Percentiles rank a stretch among this genome's conserved stretches.
phyloP scores from a whole-genome alignment of 2,113 vertebrate species.

The Edolisoma coerulescens region DNA sequence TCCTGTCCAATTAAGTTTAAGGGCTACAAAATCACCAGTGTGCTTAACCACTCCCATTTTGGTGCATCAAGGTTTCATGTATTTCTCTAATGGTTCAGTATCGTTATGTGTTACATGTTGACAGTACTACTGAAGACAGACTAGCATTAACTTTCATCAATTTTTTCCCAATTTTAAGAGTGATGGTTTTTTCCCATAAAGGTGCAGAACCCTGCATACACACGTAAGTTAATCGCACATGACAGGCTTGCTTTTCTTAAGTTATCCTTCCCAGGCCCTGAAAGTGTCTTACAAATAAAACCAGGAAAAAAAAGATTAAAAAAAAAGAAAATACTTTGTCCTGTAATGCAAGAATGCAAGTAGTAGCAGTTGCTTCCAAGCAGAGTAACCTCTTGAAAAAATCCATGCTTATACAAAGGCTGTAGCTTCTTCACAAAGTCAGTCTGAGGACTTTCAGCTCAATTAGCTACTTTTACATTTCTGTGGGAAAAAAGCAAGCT shows the following conservation, averaged over 20 bases:
- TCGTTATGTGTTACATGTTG: background rate
- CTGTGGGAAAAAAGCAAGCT: background rate
- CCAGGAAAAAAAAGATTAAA: background rate
- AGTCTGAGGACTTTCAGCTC: background rate
- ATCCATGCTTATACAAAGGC: background rate
- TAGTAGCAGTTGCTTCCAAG: background rate
- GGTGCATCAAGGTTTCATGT: background rate
- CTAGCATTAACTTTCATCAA: background rate
- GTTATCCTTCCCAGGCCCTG: background rate
- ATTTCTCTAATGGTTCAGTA: background rate
- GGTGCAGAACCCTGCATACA: background rate
- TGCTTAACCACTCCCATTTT: background rate
- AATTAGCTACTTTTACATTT: background rate
- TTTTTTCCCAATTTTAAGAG: background rate
- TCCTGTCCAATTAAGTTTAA: background rate
- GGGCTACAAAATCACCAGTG: background rate
- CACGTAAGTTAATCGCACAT: rapidly evolving
- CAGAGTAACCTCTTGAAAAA: background rate
- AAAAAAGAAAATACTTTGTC: background rate
- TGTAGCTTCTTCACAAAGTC: background rate
- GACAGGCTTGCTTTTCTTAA: background rate
- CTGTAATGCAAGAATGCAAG: background rate
- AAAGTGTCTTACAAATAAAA: background rate
- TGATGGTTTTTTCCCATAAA: background rate
- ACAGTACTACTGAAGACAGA: background rate